Evolutionary conservation across 1,140 invertebrate genomes (phyloP).

Genomic region (Sarcophaga bullata): DNA sequence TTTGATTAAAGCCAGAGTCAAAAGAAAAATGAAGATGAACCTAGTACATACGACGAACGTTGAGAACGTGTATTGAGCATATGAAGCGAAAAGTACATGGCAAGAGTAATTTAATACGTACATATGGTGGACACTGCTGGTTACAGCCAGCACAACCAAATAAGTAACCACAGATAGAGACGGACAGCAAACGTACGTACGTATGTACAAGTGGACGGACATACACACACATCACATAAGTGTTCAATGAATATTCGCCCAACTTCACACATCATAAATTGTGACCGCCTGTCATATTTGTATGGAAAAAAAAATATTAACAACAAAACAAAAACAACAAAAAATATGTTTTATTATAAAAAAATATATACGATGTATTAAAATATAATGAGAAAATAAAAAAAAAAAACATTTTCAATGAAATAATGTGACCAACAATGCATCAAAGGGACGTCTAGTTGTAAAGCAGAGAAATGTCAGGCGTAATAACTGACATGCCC

Average conservation of each 20-base stretch:
- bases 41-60: no score
- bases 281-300: constrained; percentile 41
- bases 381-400: no score
- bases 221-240: constrained; percentile 28
- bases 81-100: background rate
- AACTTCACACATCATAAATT: constrained; percentile 44
- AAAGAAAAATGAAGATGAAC: background rate
- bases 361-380: no score
- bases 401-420: no score
- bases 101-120: background rate
- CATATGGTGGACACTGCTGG: background rate
- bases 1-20: constrained; percentile 35
- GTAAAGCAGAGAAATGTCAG: no score
- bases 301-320: background rate
- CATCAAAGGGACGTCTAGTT: background rate
- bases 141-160: background rate
- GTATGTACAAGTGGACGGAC: constrained; percentile 14
- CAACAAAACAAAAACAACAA: background rate
- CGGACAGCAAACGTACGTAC: background rate
- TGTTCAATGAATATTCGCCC: constrained; percentile 41
- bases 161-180: no score
- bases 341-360: no score
- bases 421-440: background rate
- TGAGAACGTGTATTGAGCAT: no score
- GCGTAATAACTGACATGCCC: no score